Percentiles rank a stretch among this genome's conserved stretches.
Evolutionary conservation across 2,797 vertebrate species (phyloP).

Genomic region (Danio kyathit): DNA sequence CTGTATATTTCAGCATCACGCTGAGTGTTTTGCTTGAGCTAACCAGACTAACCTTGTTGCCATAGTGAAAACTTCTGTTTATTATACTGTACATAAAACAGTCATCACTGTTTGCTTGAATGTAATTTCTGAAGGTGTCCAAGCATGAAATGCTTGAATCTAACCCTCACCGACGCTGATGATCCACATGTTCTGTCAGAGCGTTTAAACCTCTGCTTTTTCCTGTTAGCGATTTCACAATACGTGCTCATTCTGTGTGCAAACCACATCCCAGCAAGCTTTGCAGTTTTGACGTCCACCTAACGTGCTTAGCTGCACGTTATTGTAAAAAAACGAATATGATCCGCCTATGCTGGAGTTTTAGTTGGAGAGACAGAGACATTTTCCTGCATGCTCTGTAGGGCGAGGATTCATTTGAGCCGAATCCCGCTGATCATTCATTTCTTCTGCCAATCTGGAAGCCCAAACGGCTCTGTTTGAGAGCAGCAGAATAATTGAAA

Average conservation of each 20-base stretch:
- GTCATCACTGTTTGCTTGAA: slow-evolving; percentile 2
- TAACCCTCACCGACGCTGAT: not conserved
- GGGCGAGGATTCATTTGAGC: slow-evolving; percentile 65
- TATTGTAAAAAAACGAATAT: slow-evolving; percentile 12
- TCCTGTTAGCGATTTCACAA: not conserved
- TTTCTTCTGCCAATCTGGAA: slow-evolving; percentile 68
- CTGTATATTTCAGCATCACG: not conserved
- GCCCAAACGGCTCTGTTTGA: slow-evolving; percentile 53
- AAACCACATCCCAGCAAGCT: slow-evolving; percentile 17
- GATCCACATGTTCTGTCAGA: not conserved
- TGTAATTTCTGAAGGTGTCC: slow-evolving; percentile 14
- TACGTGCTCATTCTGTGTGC: slow-evolving; percentile 11
- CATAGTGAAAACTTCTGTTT: slow-evolving; percentile 30
- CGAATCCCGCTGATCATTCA: slow-evolving; percentile 64
- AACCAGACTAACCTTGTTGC: slow-evolving; percentile 7
- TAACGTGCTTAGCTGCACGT: not conserved
- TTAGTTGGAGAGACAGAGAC: slow-evolving; percentile 21
- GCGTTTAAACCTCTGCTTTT: not conserved
- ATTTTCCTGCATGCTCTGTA: slow-evolving; percentile 28
- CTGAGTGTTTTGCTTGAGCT: not conserved
- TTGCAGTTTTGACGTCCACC: slow-evolving; percentile 20
- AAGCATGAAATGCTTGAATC: slow-evolving; percentile 1
- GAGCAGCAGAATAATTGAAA: slow-evolving; percentile 66
- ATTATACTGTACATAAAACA: slow-evolving; percentile 5
- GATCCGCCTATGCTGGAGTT: slow-evolving; percentile 7